A percentile compares a stretch with the other conserved stretches of the same genome.
Evolutionary conservation across 2,888 invertebrate genomes (phyloP).

Genomic region (Acrobasis repandana): DNA sequence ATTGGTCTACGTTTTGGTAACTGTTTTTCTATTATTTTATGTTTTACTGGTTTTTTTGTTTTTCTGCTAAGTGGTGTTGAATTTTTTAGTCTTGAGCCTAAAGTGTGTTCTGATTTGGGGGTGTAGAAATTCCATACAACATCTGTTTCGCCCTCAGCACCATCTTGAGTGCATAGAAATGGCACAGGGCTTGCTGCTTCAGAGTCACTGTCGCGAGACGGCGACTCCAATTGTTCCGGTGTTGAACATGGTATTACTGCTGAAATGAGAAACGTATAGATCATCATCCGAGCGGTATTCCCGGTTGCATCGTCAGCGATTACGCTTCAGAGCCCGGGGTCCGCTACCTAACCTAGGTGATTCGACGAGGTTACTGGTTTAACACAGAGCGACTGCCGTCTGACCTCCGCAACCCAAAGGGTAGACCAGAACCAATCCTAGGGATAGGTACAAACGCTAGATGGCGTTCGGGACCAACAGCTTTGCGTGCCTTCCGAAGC

Average conservation of each 20-base stretch:
- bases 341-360: too few relatives aligned
- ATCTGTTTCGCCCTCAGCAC: constrained; percentile 73
- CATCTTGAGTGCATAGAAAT: constrained; percentile 78
- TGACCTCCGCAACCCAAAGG: too few relatives aligned
- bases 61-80: constrained; percentile 69
- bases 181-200: constrained; percentile 75
- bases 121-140: constrained; percentile 80
- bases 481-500: too few relatives aligned
- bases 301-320: too few relatives aligned
- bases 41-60: constrained; percentile 52
- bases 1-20: constrained; percentile 58
- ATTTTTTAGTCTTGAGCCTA: constrained; percentile 53
- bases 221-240: constrained; percentile 67
- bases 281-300: too few relatives aligned
- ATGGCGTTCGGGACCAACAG: too few relatives aligned
- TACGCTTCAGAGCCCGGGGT: too few relatives aligned
- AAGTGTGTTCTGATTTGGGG: constrained; percentile 63
- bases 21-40: constrained; percentile 58
- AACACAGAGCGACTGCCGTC: too few relatives aligned
- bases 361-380: too few relatives aligned
- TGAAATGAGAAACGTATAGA: constrained; percentile 46
- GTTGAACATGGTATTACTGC: constrained; percentile 75
- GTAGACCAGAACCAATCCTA: too few relatives aligned
- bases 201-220: constrained; percentile 73
- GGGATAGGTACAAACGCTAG: too few relatives aligned